Evolutionary conservation across 2,888 invertebrate species (phyloP).

Genomic region (Imbricaverruca yamaguchii): DNA sequence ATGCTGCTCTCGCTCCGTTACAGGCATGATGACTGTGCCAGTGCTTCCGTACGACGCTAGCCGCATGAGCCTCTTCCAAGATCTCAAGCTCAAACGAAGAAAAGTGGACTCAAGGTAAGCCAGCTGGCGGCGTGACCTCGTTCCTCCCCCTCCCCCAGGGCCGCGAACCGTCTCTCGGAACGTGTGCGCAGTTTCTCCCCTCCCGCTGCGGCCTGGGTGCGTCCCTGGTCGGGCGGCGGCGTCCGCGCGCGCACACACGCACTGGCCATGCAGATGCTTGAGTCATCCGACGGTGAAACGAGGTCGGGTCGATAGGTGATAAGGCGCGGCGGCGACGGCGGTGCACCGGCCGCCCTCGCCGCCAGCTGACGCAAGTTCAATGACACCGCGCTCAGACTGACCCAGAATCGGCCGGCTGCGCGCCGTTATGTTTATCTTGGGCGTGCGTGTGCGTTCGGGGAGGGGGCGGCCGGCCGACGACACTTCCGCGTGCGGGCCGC

Average conservation of each 20-base stretch:
- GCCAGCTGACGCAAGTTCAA: conserved; percentile 18
- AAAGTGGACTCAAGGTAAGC: conserved; percentile 88
- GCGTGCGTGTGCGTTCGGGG: conserved; percentile 8
- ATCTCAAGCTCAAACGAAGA: conserved; percentile 94
- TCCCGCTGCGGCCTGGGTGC: conserved; percentile 31
- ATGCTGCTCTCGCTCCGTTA: background rate
- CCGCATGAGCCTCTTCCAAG: conserved; percentile 93
- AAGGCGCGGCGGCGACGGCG: background rate
- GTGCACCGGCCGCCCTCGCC: conserved; percentile 16
- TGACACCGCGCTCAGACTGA: conserved; percentile 4
- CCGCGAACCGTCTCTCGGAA: background rate
- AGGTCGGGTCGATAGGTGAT: background rate
- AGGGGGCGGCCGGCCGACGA: background rate
- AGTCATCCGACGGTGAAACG: conserved; percentile 10
- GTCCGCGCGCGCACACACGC: conserved; percentile 31
- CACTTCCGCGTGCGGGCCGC: conserved; percentile 9
- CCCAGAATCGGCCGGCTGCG: conserved; percentile 18
- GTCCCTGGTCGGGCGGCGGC: background rate
- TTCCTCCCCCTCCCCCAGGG: conserved; percentile 29
- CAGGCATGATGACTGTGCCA: conserved; percentile 34
- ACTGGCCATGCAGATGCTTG: conserved; percentile 32
- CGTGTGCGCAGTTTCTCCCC: conserved; percentile 24
- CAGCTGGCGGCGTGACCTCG: background rate
- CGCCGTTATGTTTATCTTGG: conserved; percentile 21
- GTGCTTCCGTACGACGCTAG: conserved; percentile 33